Evolutionary conservation across 2,888 invertebrate species (phyloP), one percentile per base, ranked within the genome.

Genomic region (Strigamia crassipes): DNA sequence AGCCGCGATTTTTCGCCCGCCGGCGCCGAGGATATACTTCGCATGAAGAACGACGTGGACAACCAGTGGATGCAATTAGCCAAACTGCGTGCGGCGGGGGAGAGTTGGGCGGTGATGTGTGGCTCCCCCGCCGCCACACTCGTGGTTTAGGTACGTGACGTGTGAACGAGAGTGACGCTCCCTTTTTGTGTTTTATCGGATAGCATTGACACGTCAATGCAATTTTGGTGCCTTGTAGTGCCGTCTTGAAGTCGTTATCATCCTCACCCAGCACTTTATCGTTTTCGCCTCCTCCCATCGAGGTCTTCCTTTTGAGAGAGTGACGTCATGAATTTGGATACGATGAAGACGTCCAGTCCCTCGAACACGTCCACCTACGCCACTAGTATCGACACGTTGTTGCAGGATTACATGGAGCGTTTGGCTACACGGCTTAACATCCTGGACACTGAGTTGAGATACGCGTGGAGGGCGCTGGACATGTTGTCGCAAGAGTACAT

Each of bases 401-500:
- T 95, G 88, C 94, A 94, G 85, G 95, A 95, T 88, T 96, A 95
- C 87, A 95, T 96, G 95, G 96, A 96, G 86, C 92, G 94, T 85
- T 91, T 96, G 81, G 94, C 94, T 15, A 94, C 95, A 34, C 91
- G 96, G 46, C 91, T 96, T 83, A 94, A 93, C 86, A 93, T 96
- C 85, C 91, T 96, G 15, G 96, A 96, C 88, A 94, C 95, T 2
- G 96, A 96, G 88, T 90, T 96, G 79, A 94, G 95, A 86, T 96
- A 95, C 87, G 96, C 96, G 21, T 96, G 96, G 96, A 91, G 96
- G 84, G 96, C 96, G 2, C 90, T 96, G 82, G 96, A 96, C 87
- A 90, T 96, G 81, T 91, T 96, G 42, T 95, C 95, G 56, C 94
- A 94, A 86, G 96, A 96, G 87, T 96, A 96, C 86, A 94, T 96